Evolutionary conservation across 2,888 invertebrate genomes (phyloP).

Genomic region (Sphecodes monilicornis): DNA sequence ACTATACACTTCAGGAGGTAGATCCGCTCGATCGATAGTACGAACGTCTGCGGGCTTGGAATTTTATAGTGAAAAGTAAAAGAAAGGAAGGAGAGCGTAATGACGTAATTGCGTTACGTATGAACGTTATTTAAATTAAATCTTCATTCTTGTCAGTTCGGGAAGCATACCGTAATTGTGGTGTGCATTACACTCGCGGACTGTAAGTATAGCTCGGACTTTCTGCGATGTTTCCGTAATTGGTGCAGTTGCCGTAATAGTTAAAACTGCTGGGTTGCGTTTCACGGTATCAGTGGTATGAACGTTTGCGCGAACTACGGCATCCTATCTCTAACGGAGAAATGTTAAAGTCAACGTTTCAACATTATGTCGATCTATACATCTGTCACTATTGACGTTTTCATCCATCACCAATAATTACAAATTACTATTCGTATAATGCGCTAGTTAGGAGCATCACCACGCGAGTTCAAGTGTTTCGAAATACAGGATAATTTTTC

Average conservation of each 20-base stretch:
- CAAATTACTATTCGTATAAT: not conserved
- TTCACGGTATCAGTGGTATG: not conserved
- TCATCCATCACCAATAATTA: not conserved
- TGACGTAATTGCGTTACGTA: constrained; percentile 30
- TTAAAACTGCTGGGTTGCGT: not conserved
- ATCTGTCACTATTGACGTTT: not conserved
- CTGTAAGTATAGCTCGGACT: not conserved
- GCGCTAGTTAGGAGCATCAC: not conserved
- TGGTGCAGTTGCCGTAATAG: not conserved
- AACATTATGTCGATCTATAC: not conserved
- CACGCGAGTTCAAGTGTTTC: not conserved
- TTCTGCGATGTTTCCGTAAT: not conserved
- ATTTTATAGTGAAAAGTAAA: constrained; percentile 62
- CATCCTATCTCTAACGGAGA: not conserved
- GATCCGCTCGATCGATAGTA: constrained; percentile 68
- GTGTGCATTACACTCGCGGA: not conserved
- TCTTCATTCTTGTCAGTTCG: constrained; percentile 1
- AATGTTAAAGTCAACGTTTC: not conserved
- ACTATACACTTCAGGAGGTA: constrained; percentile 73
- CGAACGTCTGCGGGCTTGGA: constrained; percentile 72
- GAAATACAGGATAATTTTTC: constrained; percentile 1
- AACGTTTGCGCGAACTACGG: not conserved
- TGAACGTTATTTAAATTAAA: constrained; percentile 41
- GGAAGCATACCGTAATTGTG: not conserved
- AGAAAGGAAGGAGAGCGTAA: not conserved